Conservation (phyloP, 92 coral and sea anemone species). For the Pocillopora meandrina region DNA sequence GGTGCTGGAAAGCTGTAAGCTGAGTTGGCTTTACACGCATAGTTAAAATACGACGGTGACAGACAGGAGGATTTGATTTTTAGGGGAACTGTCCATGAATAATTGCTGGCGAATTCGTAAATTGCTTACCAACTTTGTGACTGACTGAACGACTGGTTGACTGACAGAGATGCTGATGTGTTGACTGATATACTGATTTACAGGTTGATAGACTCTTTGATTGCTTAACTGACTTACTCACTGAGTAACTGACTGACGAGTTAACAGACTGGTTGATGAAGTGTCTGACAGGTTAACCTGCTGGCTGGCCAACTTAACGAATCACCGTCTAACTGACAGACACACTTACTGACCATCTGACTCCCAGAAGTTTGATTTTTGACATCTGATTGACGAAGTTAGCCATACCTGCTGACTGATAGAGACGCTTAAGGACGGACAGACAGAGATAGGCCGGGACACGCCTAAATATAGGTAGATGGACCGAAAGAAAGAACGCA, state of each 20-base stretch:
- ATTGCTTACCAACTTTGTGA: background rate
- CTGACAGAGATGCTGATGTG: background rate
- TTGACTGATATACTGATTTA: background rate
- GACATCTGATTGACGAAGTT: background rate
- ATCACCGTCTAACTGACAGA: background rate
- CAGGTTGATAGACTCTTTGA: background rate
- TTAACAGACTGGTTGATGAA: background rate
- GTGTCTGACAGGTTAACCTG: background rate
- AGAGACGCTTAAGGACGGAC: background rate
- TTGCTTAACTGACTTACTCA: background rate
- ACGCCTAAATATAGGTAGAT: too few species aligned
- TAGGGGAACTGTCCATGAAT: background rate
- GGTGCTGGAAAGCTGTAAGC: slow-evolving; percentile 76
- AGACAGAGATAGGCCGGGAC: background rate
- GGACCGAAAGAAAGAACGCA: too few species aligned
- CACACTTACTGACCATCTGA: background rate
- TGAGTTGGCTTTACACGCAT: background rate
- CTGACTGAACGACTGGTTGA: background rate
- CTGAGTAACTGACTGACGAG: background rate
- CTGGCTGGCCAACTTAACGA: background rate
- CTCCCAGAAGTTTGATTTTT: background rate
- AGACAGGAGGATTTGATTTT: background rate
- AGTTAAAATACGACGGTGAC: background rate
- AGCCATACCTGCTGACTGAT: background rate
- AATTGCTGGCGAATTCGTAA: background rate